These are phyloP conservation scores for Caerostris darwini DNA, from an alignment of 1,140 invertebrate species.

Conservation along the genomic window DNA sequence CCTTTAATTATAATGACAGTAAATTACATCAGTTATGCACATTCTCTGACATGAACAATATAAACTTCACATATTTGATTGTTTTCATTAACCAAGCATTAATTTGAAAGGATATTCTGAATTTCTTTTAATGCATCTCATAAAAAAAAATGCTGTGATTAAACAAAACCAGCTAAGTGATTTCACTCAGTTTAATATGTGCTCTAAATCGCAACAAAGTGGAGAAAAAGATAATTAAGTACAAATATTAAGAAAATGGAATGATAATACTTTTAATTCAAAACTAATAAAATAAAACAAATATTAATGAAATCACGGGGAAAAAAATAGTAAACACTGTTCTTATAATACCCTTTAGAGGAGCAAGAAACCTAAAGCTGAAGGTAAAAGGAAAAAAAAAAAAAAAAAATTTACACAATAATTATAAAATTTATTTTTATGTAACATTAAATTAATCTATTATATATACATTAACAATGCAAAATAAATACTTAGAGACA, in stretches of 20 bases:
- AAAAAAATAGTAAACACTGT: background rate
- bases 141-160: too few species aligned
- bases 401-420: background rate
- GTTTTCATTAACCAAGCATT: too few species aligned
- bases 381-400: background rate
- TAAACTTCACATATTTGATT: too few species aligned
- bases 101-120: too few species aligned
- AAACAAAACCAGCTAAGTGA: too few species aligned
- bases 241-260: background rate
- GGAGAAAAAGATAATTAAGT: background rate
- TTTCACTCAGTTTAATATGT: too few species aligned
- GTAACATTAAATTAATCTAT: background rate
- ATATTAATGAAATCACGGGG: background rate
- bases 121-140: too few species aligned
- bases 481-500: background rate
- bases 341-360: background rate
- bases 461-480: background rate
- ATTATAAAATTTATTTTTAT: background rate
- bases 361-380: background rate
- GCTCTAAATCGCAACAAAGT: too few species aligned
- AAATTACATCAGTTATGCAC: too few species aligned
- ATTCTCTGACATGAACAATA: too few species aligned
- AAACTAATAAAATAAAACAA: background rate
- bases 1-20: too few species aligned
- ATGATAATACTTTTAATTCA: conserved; percentile 13